These are phyloP conservation scores for Chamaetylas fuelleborni DNA, from an alignment of 2,113 vertebrate genomes.

Conservation along the genomic window DNA sequence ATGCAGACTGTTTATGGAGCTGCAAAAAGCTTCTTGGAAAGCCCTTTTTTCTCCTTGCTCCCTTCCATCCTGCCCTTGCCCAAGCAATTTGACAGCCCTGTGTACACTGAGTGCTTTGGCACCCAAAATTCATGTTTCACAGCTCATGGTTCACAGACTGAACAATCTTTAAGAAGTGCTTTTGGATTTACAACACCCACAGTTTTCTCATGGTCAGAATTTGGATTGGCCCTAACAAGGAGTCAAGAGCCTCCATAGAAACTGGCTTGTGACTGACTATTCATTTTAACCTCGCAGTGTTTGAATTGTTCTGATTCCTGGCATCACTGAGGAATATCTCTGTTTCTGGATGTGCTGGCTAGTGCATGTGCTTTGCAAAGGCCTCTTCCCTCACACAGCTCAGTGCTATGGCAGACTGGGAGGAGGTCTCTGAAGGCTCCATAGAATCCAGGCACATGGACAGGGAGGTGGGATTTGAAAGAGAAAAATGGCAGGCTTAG, in stretches of 20 bases:
- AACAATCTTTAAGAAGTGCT: not conserved
- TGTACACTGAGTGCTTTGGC: not conserved
- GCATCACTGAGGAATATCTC: not conserved
- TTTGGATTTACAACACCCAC: not conserved
- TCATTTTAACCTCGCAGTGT: not conserved
- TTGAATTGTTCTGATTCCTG: not conserved
- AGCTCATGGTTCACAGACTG: not conserved
- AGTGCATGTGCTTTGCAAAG: not conserved
- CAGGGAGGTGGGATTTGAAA: not conserved
- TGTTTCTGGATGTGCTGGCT: not conserved
- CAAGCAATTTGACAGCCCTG: not conserved
- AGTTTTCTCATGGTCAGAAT: constrained; percentile 3
- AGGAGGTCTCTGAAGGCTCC: not conserved
- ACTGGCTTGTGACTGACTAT: not conserved
- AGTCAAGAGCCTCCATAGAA: not conserved
- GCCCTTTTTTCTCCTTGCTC: not conserved
- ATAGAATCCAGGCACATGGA: not conserved
- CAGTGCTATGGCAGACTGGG: not conserved
- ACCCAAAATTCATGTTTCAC: not conserved
- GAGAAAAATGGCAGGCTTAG: not conserved
- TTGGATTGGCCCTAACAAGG: not conserved
- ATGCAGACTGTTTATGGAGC: not conserved
- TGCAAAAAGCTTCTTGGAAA: not conserved
- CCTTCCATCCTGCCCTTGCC: not conserved
- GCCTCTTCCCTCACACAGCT: not conserved